Evolutionary conservation across 2,888 invertebrate genomes (phyloP), one percentile per base, ranked within the genome.

Genomic region (Sphinx pinastri): DNA sequence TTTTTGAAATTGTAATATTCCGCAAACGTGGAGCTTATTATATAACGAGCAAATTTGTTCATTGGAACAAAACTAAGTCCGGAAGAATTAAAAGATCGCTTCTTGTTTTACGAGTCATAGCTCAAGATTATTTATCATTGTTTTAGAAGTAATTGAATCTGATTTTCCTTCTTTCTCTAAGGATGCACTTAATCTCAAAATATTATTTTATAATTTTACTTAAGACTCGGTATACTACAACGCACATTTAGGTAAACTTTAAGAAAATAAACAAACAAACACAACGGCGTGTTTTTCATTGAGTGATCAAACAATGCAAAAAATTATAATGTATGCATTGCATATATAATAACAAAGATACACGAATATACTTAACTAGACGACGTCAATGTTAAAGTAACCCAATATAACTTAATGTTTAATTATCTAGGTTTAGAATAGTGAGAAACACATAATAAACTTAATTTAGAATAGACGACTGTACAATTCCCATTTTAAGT

Each of bases 31-130:
- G 10, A 8, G 59, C 19, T 31, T 25, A 47, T 68, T 68, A 68
- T 68, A 68, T 68, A 68, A 16, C 11, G n/a, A 10, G 14, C 11
- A 12, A 68, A 59, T 58, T 58, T 63, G 60, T 49, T 63, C 49
- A 49, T 13, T 63, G 47, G 49, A 63, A 63, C 19, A 16, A 63
- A 63, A 16, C 16, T 14, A 19, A 19, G 47, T 19, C 13, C 63
- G 47, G 60, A 63, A 47, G 16, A 47, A 6, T 47, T 45, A 45
- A 38, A 63, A 10, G 19, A 7, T 16, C 11, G 16, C n/a, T 19
- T 47, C 47, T 63, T 19, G 16, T 16, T 49, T 16, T 13, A 31
- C 13, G 11, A 10, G 13, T 58, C 58, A 31, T 14, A 14, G 13
- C 38, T 38, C 14, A 31, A 58, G 10, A 10, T 2, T n/a, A 10